Evolutionary conservation across 2,113 vertebrate genomes (phyloP).

Genomic region (Hypanus sabinus): DNA sequence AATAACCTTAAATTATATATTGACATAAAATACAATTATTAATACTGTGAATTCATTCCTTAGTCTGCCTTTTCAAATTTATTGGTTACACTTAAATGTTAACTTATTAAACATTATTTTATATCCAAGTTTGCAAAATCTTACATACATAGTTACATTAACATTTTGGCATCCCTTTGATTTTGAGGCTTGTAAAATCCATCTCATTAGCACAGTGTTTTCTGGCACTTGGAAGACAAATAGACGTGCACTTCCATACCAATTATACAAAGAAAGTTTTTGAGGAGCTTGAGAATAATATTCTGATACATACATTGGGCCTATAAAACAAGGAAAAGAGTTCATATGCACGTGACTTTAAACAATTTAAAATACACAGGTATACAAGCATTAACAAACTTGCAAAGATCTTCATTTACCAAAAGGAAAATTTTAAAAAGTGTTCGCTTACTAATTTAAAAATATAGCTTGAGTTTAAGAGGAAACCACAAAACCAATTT

Average conservation of each 20-base stretch:
- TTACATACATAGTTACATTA: conserved; percentile 74
- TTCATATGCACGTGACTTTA: conserved; percentile 12
- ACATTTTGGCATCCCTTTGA: conserved; percentile 61
- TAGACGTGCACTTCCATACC: conserved; percentile 78
- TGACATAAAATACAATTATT: not conserved
- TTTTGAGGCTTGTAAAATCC: conserved; percentile 70
- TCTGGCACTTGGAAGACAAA: conserved; percentile 81
- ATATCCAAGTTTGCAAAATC: not conserved
- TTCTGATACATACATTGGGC: conserved; percentile 63
- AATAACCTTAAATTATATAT: not conserved
- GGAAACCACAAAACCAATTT: not conserved
- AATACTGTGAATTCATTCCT: not conserved
- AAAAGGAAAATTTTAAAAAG: not conserved
- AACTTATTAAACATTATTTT: not conserved
- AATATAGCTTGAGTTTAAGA: not conserved
- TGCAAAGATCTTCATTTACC: not conserved
- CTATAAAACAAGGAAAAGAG: conserved; percentile 46
- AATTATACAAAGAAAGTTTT: conserved; percentile 78
- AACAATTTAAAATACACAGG: not conserved
- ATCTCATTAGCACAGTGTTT: conserved; percentile 69
- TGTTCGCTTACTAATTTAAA: not conserved
- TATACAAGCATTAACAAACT: not conserved
- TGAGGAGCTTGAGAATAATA: conserved; percentile 78
- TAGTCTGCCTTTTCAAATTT: not conserved
- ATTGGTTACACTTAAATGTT: not conserved